Evolutionary conservation across 2,888 invertebrate species (phyloP), one percentile per base, ranked within the genome.

Genomic region (Prenolepis imparis): DNA sequence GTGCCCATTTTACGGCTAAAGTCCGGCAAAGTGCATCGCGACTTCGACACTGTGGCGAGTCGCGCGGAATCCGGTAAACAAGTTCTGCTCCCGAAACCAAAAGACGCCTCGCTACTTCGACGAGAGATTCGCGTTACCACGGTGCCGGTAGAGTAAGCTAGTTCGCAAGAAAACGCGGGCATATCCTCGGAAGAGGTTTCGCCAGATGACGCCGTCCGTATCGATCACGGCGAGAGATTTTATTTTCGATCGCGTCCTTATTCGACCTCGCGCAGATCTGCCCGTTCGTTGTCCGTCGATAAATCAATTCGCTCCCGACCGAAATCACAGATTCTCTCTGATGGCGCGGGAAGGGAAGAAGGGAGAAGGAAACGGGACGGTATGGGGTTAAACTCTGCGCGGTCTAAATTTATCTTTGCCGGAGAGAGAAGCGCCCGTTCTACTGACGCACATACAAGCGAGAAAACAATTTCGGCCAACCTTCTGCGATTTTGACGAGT

Each of bases 191-290:
- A 28, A 32, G 21, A 48, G 78, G 44, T 70, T 52, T 21, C 28
- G 21, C 75, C 82, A 83, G 73, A 68, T 86, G 81, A 84, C 82
- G 86, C 87, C 88, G 84, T 87, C 87, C 87, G 86, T 89, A 88
- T 86, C 89, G 90, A 91, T 91, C 89, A 89, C 87, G 5, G 3
- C 36, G 84, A 88, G 84, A 87, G 86, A 89, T 89, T 90, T 89
- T 87, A 89, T 89, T 90, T 90, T 89, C 90, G 90, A 90, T 89
- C 87, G 89, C 86, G 84, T 87, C 87, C 87, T 90, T 90, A 90
- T 91, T 91, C 91, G 84, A 3, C 83, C 84, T 84, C 86, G 84
- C 86, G 84, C 61, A 15, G 55, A 5, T 55, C 39, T 28, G 18
- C 24, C 41, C 41, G 32, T 9, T 12, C 57, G 48, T 57, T 78